Conservation (phyloP, 2,797 vertebrate genomes). For the Meda fulgida region DNA sequence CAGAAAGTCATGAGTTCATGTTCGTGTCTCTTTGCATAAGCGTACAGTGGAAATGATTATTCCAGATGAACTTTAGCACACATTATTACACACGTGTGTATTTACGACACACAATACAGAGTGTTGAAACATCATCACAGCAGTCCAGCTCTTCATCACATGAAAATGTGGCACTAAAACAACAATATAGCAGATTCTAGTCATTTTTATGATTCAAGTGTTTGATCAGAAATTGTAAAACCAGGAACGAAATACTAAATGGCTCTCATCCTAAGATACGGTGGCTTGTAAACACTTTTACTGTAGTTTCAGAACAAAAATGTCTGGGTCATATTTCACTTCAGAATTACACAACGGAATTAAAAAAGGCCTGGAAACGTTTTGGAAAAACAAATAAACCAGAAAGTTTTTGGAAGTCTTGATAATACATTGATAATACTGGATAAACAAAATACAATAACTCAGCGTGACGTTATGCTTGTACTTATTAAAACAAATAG, state of each 20-base stretch:
- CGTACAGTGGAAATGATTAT: conserved; percentile 39
- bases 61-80: conserved; percentile 39
- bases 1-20: neutral
- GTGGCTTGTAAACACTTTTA: conserved; percentile 54
- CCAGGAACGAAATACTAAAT: conserved; percentile 40
- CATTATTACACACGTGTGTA: conserved; percentile 13
- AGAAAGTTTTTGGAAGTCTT: neutral
- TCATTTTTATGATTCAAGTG: conserved; percentile 49
- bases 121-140: neutral
- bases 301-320: conserved; percentile 41
- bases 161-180: neutral
- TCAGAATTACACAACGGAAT: neutral
- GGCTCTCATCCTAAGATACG: conserved; percentile 23
- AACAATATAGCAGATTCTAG: neutral
- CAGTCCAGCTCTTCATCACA: conserved; percentile 1
- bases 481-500: neutral
- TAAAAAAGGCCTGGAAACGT: too few relatives aligned
- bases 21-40: neutral
- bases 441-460: neutral
- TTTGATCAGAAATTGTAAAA: conserved; percentile 48
- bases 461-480: neutral
- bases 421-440: neutral
- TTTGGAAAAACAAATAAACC: neutral
- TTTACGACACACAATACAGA: conserved; percentile 14
- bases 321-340: conserved; percentile 5